These are phyloP conservation scores for Tethea ocularis DNA, from an alignment of 2,888 invertebrate genomes.

Conservation along the genomic window DNA sequence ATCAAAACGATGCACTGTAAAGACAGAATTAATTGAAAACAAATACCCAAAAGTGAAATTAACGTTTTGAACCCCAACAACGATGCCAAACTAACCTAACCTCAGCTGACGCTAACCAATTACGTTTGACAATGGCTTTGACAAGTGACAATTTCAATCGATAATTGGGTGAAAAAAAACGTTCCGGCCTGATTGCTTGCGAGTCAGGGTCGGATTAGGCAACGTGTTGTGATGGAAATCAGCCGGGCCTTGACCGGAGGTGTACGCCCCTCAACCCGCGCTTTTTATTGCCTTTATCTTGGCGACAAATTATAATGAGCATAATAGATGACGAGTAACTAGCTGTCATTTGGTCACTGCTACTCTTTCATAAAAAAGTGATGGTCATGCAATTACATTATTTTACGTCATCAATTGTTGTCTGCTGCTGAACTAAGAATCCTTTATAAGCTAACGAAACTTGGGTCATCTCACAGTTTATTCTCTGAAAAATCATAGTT, in stretches of 20 bases:
- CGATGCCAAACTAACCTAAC: background rate
- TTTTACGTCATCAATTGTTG: background rate
- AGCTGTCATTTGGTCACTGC: background rate
- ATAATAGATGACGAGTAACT: slow-evolving; percentile 8
- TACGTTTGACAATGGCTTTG: slow-evolving; percentile 27
- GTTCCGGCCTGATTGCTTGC: slow-evolving; percentile 79
- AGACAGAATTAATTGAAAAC: background rate
- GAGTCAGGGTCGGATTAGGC: slow-evolving; percentile 78
- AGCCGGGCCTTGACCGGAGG: slow-evolving; percentile 67
- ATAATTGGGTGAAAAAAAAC: slow-evolving; percentile 72
- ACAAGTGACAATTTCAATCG: slow-evolving; percentile 53
- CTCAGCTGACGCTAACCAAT: slow-evolving; percentile 14
- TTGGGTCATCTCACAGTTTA: no score
- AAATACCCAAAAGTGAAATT: background rate
- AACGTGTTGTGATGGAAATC: slow-evolving; percentile 69
- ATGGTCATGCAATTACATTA: background rate
- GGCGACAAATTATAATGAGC: slow-evolving; percentile 33
- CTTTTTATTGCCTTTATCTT: slow-evolving; percentile 51
- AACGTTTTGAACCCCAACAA: background rate
- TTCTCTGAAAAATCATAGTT: no score
- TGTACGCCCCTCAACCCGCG: slow-evolving; percentile 69
- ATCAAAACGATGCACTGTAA: background rate
- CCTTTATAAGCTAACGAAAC: no score
- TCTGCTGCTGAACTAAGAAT: no score
- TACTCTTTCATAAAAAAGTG: background rate